These are phyloP conservation scores for Gryllus longicercus DNA, from an alignment of 2,888 invertebrate genomes.

Conservation along the genomic window DNA sequence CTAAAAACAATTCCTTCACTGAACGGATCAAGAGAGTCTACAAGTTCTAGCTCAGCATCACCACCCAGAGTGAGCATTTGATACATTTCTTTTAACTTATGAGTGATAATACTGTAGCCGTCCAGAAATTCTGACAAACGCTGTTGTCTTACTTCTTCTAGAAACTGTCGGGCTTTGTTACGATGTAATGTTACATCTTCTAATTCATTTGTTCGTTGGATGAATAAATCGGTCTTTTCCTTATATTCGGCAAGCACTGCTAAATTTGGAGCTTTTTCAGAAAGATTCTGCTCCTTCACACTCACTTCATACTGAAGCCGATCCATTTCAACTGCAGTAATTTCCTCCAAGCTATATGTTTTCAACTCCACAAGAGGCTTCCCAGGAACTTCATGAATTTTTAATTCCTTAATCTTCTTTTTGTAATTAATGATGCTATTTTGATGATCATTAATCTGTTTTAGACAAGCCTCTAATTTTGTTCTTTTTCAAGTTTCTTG, in stretches of 20 bases:
- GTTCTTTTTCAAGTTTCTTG: too few species aligned
- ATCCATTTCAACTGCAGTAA: constrained; percentile 54
- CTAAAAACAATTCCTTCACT: constrained; percentile 75
- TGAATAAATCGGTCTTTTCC: constrained; percentile 62
- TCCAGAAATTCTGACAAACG: constrained; percentile 76
- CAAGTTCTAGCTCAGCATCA: constrained; percentile 92
- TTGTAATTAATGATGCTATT: constrained; percentile 57
- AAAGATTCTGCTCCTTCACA: constrained; percentile 58
- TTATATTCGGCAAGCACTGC: constrained; percentile 68
- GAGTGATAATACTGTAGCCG: constrained; percentile 82
- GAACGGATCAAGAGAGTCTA: constrained; percentile 94
- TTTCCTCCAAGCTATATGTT: too few species aligned
- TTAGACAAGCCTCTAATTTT: constrained; percentile 59
- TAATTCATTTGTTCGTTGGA: constrained; percentile 71
- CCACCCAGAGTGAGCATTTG: constrained; percentile 97
- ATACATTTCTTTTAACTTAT: constrained; percentile 94
- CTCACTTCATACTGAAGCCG: constrained; percentile 58
- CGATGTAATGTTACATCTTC: constrained; percentile 74
- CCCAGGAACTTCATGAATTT: too few species aligned
- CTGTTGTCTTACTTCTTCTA: constrained; percentile 66
- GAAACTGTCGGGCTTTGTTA: constrained; percentile 70
- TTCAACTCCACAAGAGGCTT: too few species aligned
- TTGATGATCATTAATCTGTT: constrained; percentile 56
- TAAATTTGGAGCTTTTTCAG: constrained; percentile 67
- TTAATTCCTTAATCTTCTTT: too few species aligned